Percentiles rank a stretch among this genome's conserved stretches.
phyloP scores from a whole-genome alignment of 2,888 invertebrate species.

The Rhopalosiphum nymphaeae region DNA sequence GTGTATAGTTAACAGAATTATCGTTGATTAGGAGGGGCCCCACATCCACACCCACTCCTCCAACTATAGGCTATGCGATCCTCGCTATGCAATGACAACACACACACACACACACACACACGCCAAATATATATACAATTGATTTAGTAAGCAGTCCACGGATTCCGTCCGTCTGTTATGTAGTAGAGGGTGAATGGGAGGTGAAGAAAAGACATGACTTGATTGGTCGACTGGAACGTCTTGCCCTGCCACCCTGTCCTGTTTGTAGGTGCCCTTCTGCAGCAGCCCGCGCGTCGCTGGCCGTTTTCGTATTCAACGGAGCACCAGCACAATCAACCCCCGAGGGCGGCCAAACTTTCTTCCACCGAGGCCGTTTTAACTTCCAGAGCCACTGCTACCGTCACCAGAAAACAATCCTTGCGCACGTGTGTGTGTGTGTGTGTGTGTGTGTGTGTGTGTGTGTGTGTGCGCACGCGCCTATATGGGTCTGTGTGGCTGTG shows the following conservation, averaged over 20 bases:
- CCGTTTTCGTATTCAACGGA: slow-evolving; percentile 62
- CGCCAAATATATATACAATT: slow-evolving; percentile 39
- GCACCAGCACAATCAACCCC: slow-evolving; percentile 59
- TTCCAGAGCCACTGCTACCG: slow-evolving; percentile 44
- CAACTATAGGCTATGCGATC: slow-evolving; percentile 3
- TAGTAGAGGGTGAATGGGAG: neutral
- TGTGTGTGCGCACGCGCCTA: neutral
- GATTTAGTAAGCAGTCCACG: slow-evolving; percentile 65
- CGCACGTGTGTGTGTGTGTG: neutral
- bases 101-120: neutral
- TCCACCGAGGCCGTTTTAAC: slow-evolving; percentile 42
- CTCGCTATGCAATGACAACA: slow-evolving; percentile 29
- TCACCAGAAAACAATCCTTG: slow-evolving; percentile 57
- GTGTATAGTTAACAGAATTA: slow-evolving; percentile 59
- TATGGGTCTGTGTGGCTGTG: neutral
- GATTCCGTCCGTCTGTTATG: slow-evolving; percentile 51
- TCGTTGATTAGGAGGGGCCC: slow-evolving; percentile 53
- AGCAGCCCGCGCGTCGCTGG: neutral
- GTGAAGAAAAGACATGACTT: slow-evolving; percentile 35
- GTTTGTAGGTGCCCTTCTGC: neutral
- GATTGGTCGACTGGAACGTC: slow-evolving; percentile 59
- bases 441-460: neutral
- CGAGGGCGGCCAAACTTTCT: slow-evolving; percentile 59
- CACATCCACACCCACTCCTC: slow-evolving; percentile 19
- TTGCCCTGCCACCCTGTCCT: neutral